Percentiles rank a stretch among this genome's conserved stretches.
These are phyloP conservation scores for Taenaris catops DNA, from an alignment of 2,888 invertebrate genomes.

Conservation along the genomic window DNA sequence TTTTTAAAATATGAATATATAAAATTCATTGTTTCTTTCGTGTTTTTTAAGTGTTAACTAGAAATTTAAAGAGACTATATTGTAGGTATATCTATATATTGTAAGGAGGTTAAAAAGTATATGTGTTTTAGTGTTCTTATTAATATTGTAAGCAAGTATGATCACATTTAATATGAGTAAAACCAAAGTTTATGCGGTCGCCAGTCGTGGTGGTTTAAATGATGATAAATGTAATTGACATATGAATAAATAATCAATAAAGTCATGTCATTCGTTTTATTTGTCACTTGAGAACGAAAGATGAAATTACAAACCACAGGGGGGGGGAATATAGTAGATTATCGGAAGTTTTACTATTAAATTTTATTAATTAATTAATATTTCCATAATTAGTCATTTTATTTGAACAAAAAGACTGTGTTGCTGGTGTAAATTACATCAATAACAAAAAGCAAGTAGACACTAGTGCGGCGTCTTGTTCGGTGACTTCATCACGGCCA, in stretches of 20 bases:
- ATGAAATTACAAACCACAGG: too few species aligned
- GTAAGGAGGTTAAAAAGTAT: slow-evolving; percentile 42
- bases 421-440: too few species aligned
- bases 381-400: too few species aligned
- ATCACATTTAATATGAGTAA: slow-evolving; percentile 27
- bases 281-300: too few species aligned
- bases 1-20: slow-evolving; percentile 42
- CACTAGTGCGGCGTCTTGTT: too few species aligned
- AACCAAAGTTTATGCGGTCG: slow-evolving; percentile 28
- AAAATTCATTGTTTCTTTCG: slow-evolving; percentile 29
- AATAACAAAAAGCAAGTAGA: too few species aligned
- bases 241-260: slow-evolving; percentile 61
- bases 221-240: slow-evolving; percentile 20
- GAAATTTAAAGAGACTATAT: slow-evolving; percentile 55
- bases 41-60: slow-evolving; percentile 33
- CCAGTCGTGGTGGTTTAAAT: slow-evolving; percentile 16
- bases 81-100: slow-evolving; percentile 43
- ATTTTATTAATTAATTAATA: too few species aligned
- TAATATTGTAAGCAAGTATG: slow-evolving; percentile 26
- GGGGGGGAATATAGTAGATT: too few species aligned
- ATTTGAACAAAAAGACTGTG: too few species aligned
- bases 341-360: too few species aligned
- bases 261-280: slow-evolving; percentile 8
- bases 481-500: too few species aligned
- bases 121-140: slow-evolving; percentile 43